A percentile compares a stretch with the other conserved stretches of the same genome.
phyloP scores from a whole-genome alignment of 2,113 vertebrate species.

The Cyphomyrus discorhynchus region DNA sequence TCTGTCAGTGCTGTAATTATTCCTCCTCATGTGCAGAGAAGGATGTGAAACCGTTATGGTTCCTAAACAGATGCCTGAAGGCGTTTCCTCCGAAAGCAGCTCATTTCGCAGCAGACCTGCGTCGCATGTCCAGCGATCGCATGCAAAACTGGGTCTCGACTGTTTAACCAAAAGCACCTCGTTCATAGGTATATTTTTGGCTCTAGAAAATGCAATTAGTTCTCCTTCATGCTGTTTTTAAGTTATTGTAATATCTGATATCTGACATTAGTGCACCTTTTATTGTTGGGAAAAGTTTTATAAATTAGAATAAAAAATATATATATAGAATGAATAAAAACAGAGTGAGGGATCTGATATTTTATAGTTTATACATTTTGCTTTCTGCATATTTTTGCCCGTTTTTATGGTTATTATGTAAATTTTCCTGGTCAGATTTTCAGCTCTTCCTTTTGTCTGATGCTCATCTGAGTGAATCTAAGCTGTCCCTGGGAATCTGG shows the following conservation, averaged over 20 bases:
- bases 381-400: background rate
- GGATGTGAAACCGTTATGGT: slow-evolving; percentile 19
- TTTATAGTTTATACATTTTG: background rate
- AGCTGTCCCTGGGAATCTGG: background rate
- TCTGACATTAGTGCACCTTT: background rate
- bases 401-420: background rate
- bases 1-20: slow-evolving; percentile 35
- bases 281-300: background rate
- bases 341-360: background rate
- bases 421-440: slow-evolving; percentile 1
- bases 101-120: slow-evolving; percentile 3
- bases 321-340: background rate
- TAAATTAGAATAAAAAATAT: background rate
- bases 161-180: slow-evolving; percentile 8
- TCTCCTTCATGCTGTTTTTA: background rate
- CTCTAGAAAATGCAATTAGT: background rate
- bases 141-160: background rate
- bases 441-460: background rate
- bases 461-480: background rate
- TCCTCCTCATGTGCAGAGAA: slow-evolving; percentile 26
- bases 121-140: slow-evolving; percentile 1
- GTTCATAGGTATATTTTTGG: background rate
- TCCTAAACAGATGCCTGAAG: slow-evolving; percentile 31
- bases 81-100: slow-evolving; percentile 14
- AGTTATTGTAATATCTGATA: background rate